Evolutionary conservation across 2,113 vertebrate genomes (phyloP).

Genomic region (Pterocles orientalis): DNA sequence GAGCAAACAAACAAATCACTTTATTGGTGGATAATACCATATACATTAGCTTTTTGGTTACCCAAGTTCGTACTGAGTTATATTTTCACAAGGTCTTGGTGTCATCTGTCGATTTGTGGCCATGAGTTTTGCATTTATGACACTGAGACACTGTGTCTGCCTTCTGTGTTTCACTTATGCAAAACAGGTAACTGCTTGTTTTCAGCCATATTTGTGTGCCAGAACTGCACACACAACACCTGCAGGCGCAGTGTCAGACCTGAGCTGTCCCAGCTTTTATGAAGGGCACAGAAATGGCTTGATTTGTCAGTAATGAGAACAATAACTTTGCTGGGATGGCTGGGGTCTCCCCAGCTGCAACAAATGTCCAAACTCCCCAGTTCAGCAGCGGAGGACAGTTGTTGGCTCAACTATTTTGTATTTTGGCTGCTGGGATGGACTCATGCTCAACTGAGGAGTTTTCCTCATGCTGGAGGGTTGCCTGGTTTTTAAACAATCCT

Average conservation of each 20-base stretch:
- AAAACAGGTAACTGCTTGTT: background rate
- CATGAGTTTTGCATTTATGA: background rate
- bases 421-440: background rate
- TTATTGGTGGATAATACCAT: background rate
- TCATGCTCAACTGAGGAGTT: background rate
- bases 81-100: background rate
- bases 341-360: background rate
- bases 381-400: background rate
- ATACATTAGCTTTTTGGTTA: background rate
- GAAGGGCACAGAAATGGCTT: background rate
- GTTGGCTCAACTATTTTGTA: background rate
- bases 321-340: background rate
- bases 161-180: background rate
- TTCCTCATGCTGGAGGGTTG: background rate
- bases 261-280: background rate
- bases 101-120: background rate
- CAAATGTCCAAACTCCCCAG: background rate
- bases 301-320: background rate
- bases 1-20: background rate
- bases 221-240: background rate
- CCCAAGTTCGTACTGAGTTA: background rate
- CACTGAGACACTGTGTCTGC: background rate
- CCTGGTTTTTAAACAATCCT: background rate
- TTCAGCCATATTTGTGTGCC: background rate
- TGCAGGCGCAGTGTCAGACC: background rate